Evolutionary conservation across 2,797 vertebrate species (phyloP), one percentile per base, ranked within the genome.

Genomic region (Danionella dracula): DNA sequence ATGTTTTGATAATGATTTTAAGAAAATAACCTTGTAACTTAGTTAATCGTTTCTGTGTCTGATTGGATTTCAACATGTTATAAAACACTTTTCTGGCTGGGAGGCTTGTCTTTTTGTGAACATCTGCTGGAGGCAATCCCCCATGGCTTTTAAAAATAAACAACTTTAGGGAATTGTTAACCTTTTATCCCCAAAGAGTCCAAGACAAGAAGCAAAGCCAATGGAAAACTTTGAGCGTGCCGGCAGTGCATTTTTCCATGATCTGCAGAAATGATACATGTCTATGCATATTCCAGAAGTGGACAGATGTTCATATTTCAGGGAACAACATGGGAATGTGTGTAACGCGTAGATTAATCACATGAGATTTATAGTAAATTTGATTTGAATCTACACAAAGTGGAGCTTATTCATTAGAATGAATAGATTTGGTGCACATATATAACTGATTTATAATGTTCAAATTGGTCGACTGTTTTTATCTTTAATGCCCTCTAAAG

Each of bases 121-220:
- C 63, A 66, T 66, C 63, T 66, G 63, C 41, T 57, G 35, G 38
- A 57, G 10, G n/a, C 50, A 40, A 40, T 42, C 63, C 63, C 63
- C 16, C 8, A 34, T 49, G 42, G 20, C 16, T 49, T 50, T 32
- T 48, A 15, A 66, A 57, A 49, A 57, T 48, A 66, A 40, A 29
- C 32, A 66, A 31, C 63, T 38, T 56, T 56, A 56, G 21, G 44
- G 16, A 46, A 48, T 37, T 57, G 42, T 57, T 57, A 57, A 66
- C 53, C 42, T 66, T 31, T 40, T 4, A 38, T 57, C 23, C 53
- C 42, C 19, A 19, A 29, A 34, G 32, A 46, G 41, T 65, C 41
- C 19, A 54, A 44, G 4, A 46, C 41, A 49, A 51, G 35, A 51
- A 31, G n/a, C 17, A 35, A 45, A 65, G 20, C 8, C 34, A 57